Conservation (phyloP, 2,113 vertebrate genomes). For the Emydura subglobosa region DNA sequence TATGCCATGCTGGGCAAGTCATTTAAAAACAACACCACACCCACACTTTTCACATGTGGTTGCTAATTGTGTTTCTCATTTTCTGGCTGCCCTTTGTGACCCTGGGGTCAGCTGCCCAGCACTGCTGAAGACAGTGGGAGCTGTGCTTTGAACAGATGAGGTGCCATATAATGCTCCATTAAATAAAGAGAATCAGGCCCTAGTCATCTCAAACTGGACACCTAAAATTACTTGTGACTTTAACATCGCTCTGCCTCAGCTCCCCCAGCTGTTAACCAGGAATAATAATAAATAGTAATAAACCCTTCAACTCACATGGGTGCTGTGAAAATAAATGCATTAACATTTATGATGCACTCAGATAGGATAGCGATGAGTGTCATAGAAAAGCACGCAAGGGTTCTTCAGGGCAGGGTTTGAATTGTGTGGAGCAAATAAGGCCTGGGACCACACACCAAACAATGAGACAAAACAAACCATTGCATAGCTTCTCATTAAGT, state of each 20-base stretch:
- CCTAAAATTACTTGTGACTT: not conserved
- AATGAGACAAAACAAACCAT: not conserved
- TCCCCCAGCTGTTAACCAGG: not conserved
- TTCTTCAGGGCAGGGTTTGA: not conserved
- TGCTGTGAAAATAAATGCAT: not conserved
- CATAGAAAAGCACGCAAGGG: not conserved
- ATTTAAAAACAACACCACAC: not conserved
- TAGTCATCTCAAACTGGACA: not conserved
- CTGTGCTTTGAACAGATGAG: not conserved
- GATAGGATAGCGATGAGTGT: rapidly evolving
- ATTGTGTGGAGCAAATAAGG: not conserved
- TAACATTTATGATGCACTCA: not conserved
- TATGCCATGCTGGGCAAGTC: not conserved
- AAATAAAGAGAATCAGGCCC: not conserved
- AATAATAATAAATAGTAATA: not conserved
- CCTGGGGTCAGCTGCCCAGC: not conserved
- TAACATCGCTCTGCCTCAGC: not conserved
- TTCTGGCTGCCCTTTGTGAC: not conserved
- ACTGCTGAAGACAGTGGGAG: not conserved
- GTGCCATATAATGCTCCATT: not conserved
- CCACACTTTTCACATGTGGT: not conserved
- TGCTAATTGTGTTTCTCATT: rapidly evolving
- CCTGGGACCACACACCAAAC: not conserved
- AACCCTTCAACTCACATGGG: not conserved
- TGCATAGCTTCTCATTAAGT: not conserved